Evolutionary conservation across 2,888 invertebrate species (phyloP), one percentile per base, ranked within the genome.

Genomic region (Ferrisia virgata): DNA sequence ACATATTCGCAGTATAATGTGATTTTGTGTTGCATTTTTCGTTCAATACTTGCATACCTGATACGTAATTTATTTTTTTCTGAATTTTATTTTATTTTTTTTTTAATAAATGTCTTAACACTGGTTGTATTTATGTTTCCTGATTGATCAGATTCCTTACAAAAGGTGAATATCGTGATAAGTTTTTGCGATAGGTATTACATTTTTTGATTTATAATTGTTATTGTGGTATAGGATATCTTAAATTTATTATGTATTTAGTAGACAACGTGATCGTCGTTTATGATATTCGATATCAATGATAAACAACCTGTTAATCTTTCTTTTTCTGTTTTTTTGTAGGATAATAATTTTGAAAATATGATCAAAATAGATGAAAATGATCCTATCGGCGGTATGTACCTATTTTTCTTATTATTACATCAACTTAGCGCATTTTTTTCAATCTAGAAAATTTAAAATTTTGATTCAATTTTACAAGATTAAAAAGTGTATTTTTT

Each of bases 311-410:
- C n/a, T n/a, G n/a, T n/a, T n/a, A n/a, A n/a, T n/a, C n/a, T n/a
- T n/a, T n/a, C n/a, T n/a, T 25, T 15, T 43, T 79, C 13, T 28
- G 8, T 64, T n/a, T n/a, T 72, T 76, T 76, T 79, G 18, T 31
- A 72, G 72, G 43, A 64, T 25, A 58, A 3, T 15, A 64, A 15
- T 28, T 28, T 15, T 2, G 28, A 25, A 43, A 90, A 90, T 87
- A 95, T 96, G 95, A 95, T 96, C 89, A 94, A 94, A 89, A 96
- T 96, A 85, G 96, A 96, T 89, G 96, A 96, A 89, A 93, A 93
- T 87, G 96, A 96, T 89, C 96, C 96, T 86, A 93, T 95, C 87
- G 95, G 95, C 90, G 95, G 96, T 96, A 91, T 93, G 93, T 82
- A 69, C n/a, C 33, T 15, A 82, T 3, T 43, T 5, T 64, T 64